These are phyloP conservation scores for Pocillopora verrucosa DNA, from an alignment of 64 coral and sea anemone genomes.

Conservation along the genomic window DNA sequence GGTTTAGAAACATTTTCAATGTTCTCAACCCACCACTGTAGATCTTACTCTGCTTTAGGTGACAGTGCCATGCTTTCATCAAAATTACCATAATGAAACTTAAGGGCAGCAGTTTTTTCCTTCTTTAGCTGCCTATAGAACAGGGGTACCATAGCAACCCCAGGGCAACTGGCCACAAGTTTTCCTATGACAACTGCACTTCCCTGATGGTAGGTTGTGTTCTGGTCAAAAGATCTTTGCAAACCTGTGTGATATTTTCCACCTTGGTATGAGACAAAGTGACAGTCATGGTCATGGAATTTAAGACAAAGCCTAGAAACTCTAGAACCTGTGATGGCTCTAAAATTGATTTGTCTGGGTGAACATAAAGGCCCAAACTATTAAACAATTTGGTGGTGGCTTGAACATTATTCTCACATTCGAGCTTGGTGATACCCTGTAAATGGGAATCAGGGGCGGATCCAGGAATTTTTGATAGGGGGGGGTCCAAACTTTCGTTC, in stretches of 20 bases:
- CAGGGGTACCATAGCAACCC: constrained; percentile 14
- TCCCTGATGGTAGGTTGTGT: constrained; percentile 13
- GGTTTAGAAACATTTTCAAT: constrained; percentile 16
- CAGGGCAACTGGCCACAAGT: constrained; percentile 39
- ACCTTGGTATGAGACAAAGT: constrained; percentile 26
- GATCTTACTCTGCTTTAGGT: constrained; percentile 4
- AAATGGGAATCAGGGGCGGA: neutral
- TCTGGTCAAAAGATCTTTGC: constrained; percentile 18
- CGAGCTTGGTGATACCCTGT: neutral
- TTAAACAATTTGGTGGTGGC: constrained; percentile 11
- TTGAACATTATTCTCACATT: constrained; percentile 13
- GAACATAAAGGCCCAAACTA: constrained; percentile 27
- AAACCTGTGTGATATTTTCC: constrained; percentile 2
- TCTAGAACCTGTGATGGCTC: constrained; percentile 5
- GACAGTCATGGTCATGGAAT: constrained; percentile 30
- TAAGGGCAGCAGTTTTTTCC: constrained; percentile 38
- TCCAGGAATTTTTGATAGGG: too few species aligned
- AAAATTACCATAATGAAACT: constrained; percentile 33
- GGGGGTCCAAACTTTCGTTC: too few species aligned
- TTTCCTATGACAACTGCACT: constrained; percentile 39
- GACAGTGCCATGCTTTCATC: constrained; percentile 32
- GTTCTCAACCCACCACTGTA: constrained; percentile 38
- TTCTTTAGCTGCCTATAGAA: constrained; percentile 33
- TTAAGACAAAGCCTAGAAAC: constrained; percentile 32
- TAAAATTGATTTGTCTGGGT: constrained; percentile 37